Evolutionary conservation across 1,140 invertebrate genomes (phyloP).

Genomic region (Drosophila equinoxialis): DNA sequence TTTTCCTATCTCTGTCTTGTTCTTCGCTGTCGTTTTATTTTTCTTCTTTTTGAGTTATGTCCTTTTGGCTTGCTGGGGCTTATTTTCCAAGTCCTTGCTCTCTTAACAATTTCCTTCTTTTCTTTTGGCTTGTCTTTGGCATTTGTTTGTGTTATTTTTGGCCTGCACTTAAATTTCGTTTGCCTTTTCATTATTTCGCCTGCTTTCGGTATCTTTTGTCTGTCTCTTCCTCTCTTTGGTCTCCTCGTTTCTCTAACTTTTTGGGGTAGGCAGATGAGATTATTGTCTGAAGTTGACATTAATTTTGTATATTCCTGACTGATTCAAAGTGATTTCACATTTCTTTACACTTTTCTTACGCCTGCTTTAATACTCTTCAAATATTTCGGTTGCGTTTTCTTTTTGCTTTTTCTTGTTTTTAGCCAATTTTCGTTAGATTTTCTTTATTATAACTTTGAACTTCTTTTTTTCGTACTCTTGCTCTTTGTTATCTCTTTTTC

Average conservation of each 20-base stretch:
- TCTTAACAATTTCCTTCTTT: constrained; percentile 65
- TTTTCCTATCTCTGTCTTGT: constrained; percentile 43
- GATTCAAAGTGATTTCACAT: constrained; percentile 22
- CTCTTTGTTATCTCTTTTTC: constrained; percentile 55
- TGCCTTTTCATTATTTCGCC: constrained; percentile 63
- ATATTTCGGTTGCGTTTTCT: constrained; percentile 15
- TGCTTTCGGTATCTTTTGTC: constrained; percentile 1
- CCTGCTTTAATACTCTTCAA: constrained; percentile 11
- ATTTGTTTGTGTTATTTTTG: constrained; percentile 72
- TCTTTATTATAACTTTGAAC: constrained; percentile 38
- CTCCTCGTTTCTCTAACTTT: constrained; percentile 12
- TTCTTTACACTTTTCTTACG: constrained; percentile 6
- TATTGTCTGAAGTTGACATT: constrained; percentile 56
- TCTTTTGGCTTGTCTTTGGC: constrained; percentile 15
- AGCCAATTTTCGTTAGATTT: constrained; percentile 39
- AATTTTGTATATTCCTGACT: constrained; percentile 38
- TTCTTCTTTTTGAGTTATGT: constrained; percentile 66
- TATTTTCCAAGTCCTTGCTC: constrained; percentile 69
- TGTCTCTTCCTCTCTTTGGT: constrained; percentile 20
- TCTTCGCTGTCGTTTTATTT: constrained; percentile 14
- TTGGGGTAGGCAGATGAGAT: constrained; percentile 28
- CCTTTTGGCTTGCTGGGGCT: constrained; percentile 62
- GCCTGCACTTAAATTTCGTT: constrained; percentile 69
- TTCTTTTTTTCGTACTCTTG: constrained; percentile 23
- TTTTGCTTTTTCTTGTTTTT: constrained; percentile 39